Conservation (phyloP, 2,113 vertebrate species). For the Suricata suricatta region DNA sequence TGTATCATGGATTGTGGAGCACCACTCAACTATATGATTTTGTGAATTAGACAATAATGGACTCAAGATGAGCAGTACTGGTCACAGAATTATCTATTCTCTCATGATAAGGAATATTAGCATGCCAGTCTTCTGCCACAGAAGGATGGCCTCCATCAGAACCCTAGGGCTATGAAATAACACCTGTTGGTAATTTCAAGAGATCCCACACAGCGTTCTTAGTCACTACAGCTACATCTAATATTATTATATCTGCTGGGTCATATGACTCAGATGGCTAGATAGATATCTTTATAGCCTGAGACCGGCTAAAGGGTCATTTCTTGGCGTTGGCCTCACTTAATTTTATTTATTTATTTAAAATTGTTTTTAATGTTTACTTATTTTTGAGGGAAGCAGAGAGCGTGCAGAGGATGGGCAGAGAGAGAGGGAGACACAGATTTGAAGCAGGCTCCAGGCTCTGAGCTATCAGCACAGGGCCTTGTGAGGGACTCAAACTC, state of each 20-base stretch:
- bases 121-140: background rate
- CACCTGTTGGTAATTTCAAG: background rate
- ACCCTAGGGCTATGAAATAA: background rate
- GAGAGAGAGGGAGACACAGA: too few relatives aligned
- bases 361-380: too few relatives aligned
- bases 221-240: background rate
- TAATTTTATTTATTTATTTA: background rate
- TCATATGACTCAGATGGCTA: background rate
- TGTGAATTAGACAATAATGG: background rate
- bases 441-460: too few relatives aligned
- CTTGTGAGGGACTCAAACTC: accelerated
- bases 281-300: background rate
- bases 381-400: too few relatives aligned
- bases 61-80: background rate
- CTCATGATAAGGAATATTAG: background rate
- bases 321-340: background rate
- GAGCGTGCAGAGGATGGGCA: too few relatives aligned
- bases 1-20: background rate
- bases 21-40: background rate
- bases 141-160: background rate
- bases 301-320: background rate
- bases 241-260: background rate
- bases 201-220: background rate
- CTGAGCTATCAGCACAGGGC: too few relatives aligned
- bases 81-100: background rate